Percentiles rank a stretch among this genome's conserved stretches.
Conservation (phyloP, 2,113 vertebrate genomes). For the Heterochromis multidens region DNA sequence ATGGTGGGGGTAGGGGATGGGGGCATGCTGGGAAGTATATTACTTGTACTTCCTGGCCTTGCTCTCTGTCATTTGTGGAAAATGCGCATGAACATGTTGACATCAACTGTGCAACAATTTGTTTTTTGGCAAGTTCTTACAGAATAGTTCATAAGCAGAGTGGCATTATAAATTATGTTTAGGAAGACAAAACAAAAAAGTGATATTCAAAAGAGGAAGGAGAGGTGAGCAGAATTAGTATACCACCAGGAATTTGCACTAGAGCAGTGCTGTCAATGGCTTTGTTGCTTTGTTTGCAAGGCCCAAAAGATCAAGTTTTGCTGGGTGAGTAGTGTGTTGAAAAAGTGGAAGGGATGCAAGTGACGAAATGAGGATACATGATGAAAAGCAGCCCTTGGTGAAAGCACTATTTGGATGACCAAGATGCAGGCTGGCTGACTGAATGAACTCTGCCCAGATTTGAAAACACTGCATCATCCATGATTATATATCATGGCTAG, state of each 20-base stretch:
- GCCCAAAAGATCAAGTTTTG: neutral
- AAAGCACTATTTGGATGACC: neutral
- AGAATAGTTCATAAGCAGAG: too few relatives aligned
- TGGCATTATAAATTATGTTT: too few relatives aligned
- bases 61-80: neutral
- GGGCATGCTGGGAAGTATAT: neutral
- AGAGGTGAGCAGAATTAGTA: too few relatives aligned
- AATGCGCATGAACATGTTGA: neutral
- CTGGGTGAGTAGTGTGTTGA: neutral
- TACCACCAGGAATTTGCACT: too few relatives aligned
- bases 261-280: neutral
- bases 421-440: neutral
- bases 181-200: too few relatives aligned
- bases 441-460: neutral
- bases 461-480: slow-evolving; percentile 36
- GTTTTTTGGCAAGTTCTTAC: neutral
- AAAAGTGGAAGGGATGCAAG: neutral
- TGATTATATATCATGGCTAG: slow-evolving; percentile 16
- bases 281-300: neutral
- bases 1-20: neutral
- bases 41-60: neutral
- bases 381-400: neutral
- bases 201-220: too few relatives aligned
- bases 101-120: neutral
- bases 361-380: neutral